phyloP scores from a whole-genome alignment of 2,888 invertebrate genomes.

The Malachius bipustulatus region DNA sequence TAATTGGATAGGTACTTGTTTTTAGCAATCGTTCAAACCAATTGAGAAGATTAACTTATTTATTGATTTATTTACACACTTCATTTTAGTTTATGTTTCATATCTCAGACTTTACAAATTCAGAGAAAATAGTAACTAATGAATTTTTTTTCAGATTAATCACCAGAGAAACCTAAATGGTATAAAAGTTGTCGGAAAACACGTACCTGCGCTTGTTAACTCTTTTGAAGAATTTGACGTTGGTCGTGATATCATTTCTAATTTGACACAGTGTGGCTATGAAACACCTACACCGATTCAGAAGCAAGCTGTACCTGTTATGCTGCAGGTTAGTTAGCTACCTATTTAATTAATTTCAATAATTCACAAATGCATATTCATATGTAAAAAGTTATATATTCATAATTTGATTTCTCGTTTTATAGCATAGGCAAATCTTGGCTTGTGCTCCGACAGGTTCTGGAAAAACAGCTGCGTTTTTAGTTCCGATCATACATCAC shows the following conservation, averaged over 20 bases:
- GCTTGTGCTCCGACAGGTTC: slow-evolving; percentile 97
- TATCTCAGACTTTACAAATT: too few relatives aligned
- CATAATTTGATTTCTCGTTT: slow-evolving; percentile 10
- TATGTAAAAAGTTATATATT: slow-evolving; percentile 5
- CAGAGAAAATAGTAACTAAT: too few relatives aligned
- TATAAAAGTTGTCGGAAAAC: slow-evolving; percentile 68
- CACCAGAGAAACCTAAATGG: slow-evolving; percentile 61
- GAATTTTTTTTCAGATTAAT: slow-evolving; percentile 51
- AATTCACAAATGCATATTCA: too few relatives aligned
- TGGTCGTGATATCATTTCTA: slow-evolving; percentile 49
- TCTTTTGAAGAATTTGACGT: slow-evolving; percentile 58
- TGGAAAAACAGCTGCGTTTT: slow-evolving; percentile 92
- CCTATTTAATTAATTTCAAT: neutral
- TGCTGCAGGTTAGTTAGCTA: slow-evolving; percentile 53
- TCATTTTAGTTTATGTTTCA: too few relatives aligned
- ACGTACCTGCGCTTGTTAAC: slow-evolving; percentile 64
- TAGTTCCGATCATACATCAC: slow-evolving; percentile 74
- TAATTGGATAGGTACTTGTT: too few relatives aligned
- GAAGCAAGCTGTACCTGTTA: slow-evolving; percentile 83
- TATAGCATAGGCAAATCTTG: slow-evolving; percentile 65
- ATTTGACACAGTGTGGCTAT: slow-evolving; percentile 59
- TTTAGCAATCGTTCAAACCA: too few relatives aligned
- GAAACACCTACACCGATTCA: slow-evolving; percentile 77
- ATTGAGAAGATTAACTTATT: too few relatives aligned
- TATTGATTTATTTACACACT: too few relatives aligned